Evolutionary conservation across 2,113 vertebrate species (phyloP).

Genomic region (Symphodus melops): DNA sequence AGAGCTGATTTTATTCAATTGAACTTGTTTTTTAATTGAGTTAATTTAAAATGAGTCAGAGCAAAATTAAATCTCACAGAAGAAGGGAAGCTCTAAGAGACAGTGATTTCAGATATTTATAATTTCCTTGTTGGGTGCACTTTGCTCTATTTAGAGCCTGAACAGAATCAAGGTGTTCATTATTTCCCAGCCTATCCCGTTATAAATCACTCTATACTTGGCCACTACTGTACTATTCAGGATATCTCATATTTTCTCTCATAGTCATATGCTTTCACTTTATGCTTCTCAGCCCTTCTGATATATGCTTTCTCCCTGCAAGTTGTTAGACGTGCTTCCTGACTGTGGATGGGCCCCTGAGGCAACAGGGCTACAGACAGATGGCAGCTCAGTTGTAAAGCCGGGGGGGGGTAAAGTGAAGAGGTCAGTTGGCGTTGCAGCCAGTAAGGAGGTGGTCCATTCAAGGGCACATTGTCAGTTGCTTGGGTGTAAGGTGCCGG

Average conservation of each 20-base stretch:
- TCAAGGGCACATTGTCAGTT: slow-evolving; percentile 68
- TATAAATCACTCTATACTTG: slow-evolving; percentile 25
- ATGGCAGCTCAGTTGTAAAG: slow-evolving; percentile 83
- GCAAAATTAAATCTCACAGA: not conserved
- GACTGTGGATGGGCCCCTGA: slow-evolving; percentile 63
- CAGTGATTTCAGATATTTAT: slow-evolving; percentile 1
- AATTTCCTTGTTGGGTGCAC: not conserved
- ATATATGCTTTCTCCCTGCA: slow-evolving; percentile 24
- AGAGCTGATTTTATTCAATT: slow-evolving; percentile 13
- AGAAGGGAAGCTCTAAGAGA: slow-evolving; percentile 4
- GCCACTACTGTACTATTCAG: slow-evolving; percentile 6
- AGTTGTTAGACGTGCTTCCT: slow-evolving; percentile 55
- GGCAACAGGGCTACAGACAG: slow-evolving; percentile 75
- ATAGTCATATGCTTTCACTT: slow-evolving; percentile 25
- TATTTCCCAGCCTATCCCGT: slow-evolving; percentile 10
- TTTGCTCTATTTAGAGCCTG: slow-evolving; percentile 7
- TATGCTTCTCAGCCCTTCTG: slow-evolving; percentile 15
- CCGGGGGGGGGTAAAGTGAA: slow-evolving; percentile 74
- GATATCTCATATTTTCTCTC: slow-evolving; percentile 16
- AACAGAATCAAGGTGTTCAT: slow-evolving; percentile 12
- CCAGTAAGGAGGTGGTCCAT: slow-evolving; percentile 54
- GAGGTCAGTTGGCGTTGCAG: slow-evolving; percentile 59
- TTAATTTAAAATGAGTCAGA: not conserved
- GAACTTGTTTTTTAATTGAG: not conserved
- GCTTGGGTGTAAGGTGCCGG: slow-evolving; percentile 25